Conservation (phyloP, 2,888 invertebrate genomes). For the Agonopterix alstromeriana region DNA sequence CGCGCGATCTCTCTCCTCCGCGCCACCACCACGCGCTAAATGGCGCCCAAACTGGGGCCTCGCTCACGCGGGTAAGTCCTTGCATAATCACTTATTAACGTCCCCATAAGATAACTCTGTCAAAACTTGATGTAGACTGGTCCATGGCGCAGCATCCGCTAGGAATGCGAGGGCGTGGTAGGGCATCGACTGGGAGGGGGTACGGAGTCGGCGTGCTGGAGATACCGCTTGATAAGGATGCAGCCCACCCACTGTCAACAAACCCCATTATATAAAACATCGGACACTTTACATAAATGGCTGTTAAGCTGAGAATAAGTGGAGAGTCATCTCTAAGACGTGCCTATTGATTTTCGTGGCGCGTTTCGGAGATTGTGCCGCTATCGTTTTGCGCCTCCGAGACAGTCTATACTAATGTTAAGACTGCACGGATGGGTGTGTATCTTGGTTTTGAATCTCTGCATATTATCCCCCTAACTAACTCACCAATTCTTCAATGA, state of each 20-base stretch:
- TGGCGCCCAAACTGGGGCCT: constrained; percentile 66
- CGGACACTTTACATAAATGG: constrained; percentile 16
- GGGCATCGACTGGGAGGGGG: constrained; percentile 37
- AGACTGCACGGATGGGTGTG: too few species aligned
- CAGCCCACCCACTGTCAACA: constrained; percentile 64
- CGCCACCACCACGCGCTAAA: constrained; percentile 59
- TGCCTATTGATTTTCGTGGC: constrained; percentile 62
- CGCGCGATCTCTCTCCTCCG: constrained; percentile 26
- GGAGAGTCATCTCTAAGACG: constrained; percentile 42
- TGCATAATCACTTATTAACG: constrained; percentile 19
- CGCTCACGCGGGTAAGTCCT: constrained; percentile 63
- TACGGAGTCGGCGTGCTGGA: constrained; percentile 51
- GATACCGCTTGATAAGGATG: constrained; percentile 63
- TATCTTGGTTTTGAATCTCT: too few species aligned
- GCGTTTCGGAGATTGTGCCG: constrained; percentile 29
- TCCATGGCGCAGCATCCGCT: constrained; percentile 51
- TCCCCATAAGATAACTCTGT: too few species aligned
- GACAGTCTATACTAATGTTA: constrained; percentile 16
- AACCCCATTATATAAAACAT: constrained; percentile 51
- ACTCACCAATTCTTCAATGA: too few species aligned
- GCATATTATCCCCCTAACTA: too few species aligned
- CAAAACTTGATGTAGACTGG: constrained; percentile 16
- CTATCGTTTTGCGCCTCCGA: constrained; percentile 20
- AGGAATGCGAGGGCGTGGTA: constrained; percentile 62
- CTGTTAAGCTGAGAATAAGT: constrained; percentile 27